A percentile compares a stretch with the other conserved stretches of the same genome.
These are phyloP conservation scores for Daboia siamensis DNA, from an alignment of 2,113 vertebrate genomes.

Conservation along the genomic window DNA sequence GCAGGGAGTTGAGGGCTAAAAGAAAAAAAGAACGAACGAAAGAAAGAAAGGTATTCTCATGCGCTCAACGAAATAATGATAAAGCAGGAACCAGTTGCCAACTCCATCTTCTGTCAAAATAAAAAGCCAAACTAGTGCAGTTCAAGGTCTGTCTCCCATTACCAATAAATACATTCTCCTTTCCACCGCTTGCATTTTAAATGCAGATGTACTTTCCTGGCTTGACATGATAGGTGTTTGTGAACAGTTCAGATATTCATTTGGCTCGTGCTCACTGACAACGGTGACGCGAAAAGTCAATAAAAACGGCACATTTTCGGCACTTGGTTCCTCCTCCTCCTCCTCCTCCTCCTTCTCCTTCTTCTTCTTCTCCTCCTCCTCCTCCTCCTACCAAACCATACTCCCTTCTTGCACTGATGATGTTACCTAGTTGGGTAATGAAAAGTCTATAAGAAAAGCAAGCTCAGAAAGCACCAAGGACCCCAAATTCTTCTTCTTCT, in stretches of 20 bases:
- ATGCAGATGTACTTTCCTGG: conserved; percentile 43
- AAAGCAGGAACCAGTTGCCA: conserved; percentile 17
- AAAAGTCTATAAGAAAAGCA: too few species aligned
- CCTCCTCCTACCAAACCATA: too few species aligned
- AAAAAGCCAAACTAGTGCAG: conserved; percentile 21
- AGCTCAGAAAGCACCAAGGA: too few species aligned
- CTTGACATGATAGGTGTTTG: conserved; percentile 41
- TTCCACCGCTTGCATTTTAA: conserved; percentile 39
- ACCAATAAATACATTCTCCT: conserved; percentile 41
- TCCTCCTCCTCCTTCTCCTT: background rate
- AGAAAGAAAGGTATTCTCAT: background rate
- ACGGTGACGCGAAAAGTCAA: background rate
- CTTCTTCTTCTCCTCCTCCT: too few species aligned
- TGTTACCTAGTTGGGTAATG: too few species aligned
- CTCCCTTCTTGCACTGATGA: too few species aligned
- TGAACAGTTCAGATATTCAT: conserved; percentile 48
- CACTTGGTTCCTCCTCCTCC: background rate
- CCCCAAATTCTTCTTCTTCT: too few species aligned
- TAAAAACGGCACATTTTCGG: conserved; percentile 26
- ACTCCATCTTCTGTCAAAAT: conserved; percentile 42
- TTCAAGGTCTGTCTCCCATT: conserved; percentile 33
- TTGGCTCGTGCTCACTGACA: conserved; percentile 20
- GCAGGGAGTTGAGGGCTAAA: background rate
- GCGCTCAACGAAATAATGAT: conserved; percentile 21
- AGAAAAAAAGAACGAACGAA: background rate